phyloP scores from a whole-genome alignment of 2,113 vertebrate genomes.

The Stegastes partitus region DNA sequence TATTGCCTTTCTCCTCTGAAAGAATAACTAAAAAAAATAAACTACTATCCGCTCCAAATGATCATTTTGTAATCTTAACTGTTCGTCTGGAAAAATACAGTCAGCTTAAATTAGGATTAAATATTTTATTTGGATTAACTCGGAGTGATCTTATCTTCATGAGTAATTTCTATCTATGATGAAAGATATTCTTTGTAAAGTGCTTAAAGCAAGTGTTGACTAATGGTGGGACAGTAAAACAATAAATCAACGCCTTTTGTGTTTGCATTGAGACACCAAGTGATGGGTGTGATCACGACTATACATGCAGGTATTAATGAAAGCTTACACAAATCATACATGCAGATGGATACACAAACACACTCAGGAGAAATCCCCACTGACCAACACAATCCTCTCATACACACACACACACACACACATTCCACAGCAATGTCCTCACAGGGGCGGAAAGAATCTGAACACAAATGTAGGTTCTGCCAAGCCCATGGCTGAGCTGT shows the following conservation, averaged over 20 bases:
- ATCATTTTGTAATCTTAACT: too few relatives aligned
- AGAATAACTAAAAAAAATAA: too few relatives aligned
- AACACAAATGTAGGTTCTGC: constrained; percentile 60
- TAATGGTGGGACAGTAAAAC: constrained; percentile 36
- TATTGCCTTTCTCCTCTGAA: too few relatives aligned
- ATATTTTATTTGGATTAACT: not conserved
- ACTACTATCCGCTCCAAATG: too few relatives aligned
- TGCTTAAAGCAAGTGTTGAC: constrained; percentile 42
- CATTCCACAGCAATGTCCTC: constrained; percentile 80
- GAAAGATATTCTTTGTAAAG: constrained; percentile 22
- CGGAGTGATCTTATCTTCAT: not conserved
- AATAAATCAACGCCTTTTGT: constrained; percentile 38
- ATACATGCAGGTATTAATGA: constrained; percentile 22
- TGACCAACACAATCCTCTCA: constrained; percentile 30
- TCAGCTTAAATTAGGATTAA: not conserved
- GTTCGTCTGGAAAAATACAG: not conserved
- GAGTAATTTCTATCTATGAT: not conserved
- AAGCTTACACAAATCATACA: not conserved
- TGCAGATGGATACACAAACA: constrained; percentile 4
- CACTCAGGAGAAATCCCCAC: not conserved
- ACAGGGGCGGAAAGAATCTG: constrained; percentile 73
- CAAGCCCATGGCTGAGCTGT: constrained; percentile 52
- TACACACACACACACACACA: constrained; percentile 46
- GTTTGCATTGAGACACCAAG: constrained; percentile 38
- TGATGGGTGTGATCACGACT: constrained; percentile 7